These are phyloP conservation scores for Drosophila testacea DNA, from an alignment of 2,888 invertebrate species.

Conservation along the genomic window DNA sequence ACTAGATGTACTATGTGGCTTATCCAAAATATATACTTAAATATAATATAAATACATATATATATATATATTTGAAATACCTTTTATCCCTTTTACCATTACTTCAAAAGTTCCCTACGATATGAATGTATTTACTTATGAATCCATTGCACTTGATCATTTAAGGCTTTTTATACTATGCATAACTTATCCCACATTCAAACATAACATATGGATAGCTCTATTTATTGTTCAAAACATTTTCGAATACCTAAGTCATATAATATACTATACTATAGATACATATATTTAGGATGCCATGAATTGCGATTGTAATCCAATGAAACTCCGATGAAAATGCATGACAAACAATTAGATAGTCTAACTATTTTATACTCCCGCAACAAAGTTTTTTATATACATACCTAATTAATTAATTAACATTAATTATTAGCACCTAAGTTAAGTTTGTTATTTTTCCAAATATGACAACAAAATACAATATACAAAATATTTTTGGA, in stretches of 20 bases:
- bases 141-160: conserved; percentile 65
- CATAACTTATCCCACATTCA: conserved; percentile 28
- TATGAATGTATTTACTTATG: conserved; percentile 56
- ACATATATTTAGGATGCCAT: conserved; percentile 42
- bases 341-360: too few species aligned
- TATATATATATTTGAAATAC: conserved; percentile 26
- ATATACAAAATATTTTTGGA: conserved; percentile 72
- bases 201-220: conserved; percentile 19
- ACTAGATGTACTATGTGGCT: conserved; percentile 79
- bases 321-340: conserved; percentile 42
- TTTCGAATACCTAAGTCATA: conserved; percentile 28
- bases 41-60: conserved; percentile 21
- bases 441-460: conserved; percentile 77
- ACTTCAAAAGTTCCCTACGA: conserved; percentile 57
- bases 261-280: conserved; percentile 2
- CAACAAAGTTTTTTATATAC: too few species aligned
- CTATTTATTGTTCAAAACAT: conserved; percentile 30
- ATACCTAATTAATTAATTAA: conserved; percentile 7
- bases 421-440: conserved; percentile 69
- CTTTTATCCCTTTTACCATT: conserved; percentile 18
- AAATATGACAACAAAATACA: conserved; percentile 64
- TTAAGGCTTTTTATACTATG: conserved; percentile 68
- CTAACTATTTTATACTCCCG: too few species aligned
- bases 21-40: conserved; percentile 52
- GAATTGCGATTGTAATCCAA: conserved; percentile 52